phyloP scores from a whole-genome alignment of 2,113 vertebrate species.

The Nipponia nippon region DNA sequence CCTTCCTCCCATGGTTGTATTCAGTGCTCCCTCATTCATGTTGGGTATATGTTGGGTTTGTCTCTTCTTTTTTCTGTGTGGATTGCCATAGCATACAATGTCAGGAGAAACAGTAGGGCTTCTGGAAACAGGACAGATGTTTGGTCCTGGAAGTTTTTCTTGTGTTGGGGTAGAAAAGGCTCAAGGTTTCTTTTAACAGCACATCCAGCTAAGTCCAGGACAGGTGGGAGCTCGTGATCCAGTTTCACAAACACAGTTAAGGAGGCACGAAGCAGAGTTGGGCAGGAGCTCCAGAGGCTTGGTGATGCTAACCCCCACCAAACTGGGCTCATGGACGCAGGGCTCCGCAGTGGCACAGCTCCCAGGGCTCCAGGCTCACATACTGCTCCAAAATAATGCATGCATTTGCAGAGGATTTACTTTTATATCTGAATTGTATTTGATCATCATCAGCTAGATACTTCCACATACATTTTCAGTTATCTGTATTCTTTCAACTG shows the following conservation, averaged over 20 bases:
- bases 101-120: background rate
- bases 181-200: background rate
- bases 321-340: background rate
- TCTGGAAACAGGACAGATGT: background rate
- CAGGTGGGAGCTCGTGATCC: background rate
- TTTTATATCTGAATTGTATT: background rate
- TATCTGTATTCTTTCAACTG: background rate
- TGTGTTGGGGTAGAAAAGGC: background rate
- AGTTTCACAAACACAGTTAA: background rate
- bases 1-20: background rate
- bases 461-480: background rate
- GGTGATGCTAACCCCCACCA: background rate
- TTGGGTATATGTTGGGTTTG: background rate
- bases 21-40: background rate
- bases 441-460: background rate
- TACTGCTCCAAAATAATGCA: background rate
- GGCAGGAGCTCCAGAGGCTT: background rate
- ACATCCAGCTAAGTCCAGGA: background rate
- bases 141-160: background rate
- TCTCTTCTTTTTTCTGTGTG: background rate
- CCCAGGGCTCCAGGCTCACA: background rate
- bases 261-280: background rate
- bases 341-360: background rate
- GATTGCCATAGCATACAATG: no score
- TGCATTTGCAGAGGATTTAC: background rate